These are phyloP conservation scores for Myotis daubentonii DNA, from an alignment of 2,797 vertebrate species.

Conservation along the genomic window DNA sequence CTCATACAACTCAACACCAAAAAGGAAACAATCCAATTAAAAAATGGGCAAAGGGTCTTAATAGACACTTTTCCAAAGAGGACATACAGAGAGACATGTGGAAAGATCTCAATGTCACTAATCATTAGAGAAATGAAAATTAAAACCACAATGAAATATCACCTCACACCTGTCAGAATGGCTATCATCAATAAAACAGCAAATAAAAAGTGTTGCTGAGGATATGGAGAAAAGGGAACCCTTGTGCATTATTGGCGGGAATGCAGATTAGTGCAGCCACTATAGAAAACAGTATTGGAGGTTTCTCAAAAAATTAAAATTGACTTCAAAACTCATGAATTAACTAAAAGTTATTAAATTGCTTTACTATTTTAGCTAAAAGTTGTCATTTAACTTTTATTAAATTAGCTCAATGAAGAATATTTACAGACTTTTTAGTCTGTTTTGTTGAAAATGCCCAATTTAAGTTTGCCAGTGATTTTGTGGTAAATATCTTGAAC, in stretches of 20 bases:
- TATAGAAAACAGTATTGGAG: neutral
- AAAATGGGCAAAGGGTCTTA: neutral
- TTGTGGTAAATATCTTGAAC: neutral
- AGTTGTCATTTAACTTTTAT: neutral
- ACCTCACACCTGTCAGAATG: neutral
- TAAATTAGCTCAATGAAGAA: neutral
- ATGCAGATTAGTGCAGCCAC: neutral
- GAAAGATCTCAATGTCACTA: neutral
- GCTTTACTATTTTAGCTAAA: neutral
- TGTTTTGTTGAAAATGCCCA: neutral
- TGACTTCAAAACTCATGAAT: slow-evolving; percentile 21
- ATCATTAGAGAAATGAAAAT: neutral
- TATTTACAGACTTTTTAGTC: neutral
- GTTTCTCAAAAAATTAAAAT: neutral
- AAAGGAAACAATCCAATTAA: neutral
- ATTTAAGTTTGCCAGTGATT: neutral
- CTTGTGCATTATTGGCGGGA: neutral
- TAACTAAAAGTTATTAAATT: slow-evolving; percentile 10
- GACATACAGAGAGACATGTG: neutral
- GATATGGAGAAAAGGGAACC: neutral
- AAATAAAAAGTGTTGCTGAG: neutral
- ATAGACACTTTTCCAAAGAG: neutral
- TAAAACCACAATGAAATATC: neutral
- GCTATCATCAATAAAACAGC: neutral
- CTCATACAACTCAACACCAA: neutral